Evolutionary conservation across 2,113 vertebrate genomes (phyloP).

Genomic region (Gasterosteus nipponicus): DNA sequence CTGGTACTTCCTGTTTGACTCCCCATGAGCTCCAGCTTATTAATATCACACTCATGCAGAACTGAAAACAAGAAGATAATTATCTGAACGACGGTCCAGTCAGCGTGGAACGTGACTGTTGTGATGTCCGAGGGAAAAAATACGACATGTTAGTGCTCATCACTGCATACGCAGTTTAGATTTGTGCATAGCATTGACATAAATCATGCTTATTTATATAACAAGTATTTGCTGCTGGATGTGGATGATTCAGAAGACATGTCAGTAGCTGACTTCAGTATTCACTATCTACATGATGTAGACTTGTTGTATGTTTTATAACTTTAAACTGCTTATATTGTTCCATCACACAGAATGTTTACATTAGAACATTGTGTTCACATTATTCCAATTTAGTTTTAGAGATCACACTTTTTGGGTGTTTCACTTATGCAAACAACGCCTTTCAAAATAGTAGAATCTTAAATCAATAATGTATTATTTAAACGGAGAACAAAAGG

Average conservation of each 20-base stretch:
- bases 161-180: neutral
- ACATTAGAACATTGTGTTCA: neutral
- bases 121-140: neutral
- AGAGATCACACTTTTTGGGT: neutral
- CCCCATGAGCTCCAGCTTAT: conserved; percentile 30
- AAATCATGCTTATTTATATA: neutral
- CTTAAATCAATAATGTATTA: neutral
- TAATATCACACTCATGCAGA: conserved; percentile 23
- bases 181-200: neutral
- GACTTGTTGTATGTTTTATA: neutral
- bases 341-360: neutral
- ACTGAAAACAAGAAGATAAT: conserved; percentile 24
- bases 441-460: neutral
- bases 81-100: neutral
- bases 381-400: neutral
- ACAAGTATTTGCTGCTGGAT: neutral
- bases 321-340: neutral
- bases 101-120: neutral
- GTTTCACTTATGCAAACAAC: neutral
- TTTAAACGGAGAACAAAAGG: neutral
- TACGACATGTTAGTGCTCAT: neutral
- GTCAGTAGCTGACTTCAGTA: neutral
- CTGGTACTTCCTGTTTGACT: conserved; percentile 68
- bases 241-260: neutral
- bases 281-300: neutral